These are phyloP conservation scores for Drosophila eohydei DNA, from an alignment of 2,888 invertebrate species.

Conservation along the genomic window DNA sequence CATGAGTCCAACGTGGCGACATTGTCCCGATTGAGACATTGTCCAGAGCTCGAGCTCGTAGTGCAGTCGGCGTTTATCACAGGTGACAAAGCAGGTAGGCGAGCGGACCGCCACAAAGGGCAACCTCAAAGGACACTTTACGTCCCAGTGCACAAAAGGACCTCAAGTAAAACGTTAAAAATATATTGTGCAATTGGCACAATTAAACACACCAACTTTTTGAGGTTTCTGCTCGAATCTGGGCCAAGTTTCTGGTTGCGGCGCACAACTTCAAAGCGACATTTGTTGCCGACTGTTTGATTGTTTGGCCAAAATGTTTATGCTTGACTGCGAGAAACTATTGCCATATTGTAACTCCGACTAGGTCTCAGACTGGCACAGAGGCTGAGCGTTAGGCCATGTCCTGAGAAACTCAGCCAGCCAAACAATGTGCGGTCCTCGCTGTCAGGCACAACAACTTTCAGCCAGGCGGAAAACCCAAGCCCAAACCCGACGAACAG, in stretches of 20 bases:
- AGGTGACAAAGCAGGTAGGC: constrained; percentile 59
- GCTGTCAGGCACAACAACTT: constrained; percentile 9
- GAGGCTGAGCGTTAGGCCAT: neutral
- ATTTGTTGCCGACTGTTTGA: constrained; percentile 74
- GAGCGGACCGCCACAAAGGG: constrained; percentile 28
- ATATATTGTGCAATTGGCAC: constrained; percentile 75
- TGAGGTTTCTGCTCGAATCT: constrained; percentile 59
- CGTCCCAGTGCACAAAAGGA: constrained; percentile 67
- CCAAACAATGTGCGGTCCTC: constrained; percentile 7
- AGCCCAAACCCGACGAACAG: neutral
- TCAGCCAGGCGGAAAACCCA: constrained; percentile 26
- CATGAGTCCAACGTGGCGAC: constrained; percentile 31
- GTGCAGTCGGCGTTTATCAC: constrained; percentile 44
- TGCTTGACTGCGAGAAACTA: constrained; percentile 69
- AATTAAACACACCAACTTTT: constrained; percentile 64
- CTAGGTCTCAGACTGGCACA: neutral
- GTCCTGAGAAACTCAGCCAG: constrained; percentile 24
- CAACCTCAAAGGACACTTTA: constrained; percentile 76
- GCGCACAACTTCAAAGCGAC: constrained; percentile 55
- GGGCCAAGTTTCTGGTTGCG: constrained; percentile 35
- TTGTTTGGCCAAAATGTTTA: constrained; percentile 79
- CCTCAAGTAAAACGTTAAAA: constrained; percentile 8
- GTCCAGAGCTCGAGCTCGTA: constrained; percentile 7
- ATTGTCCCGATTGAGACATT: constrained; percentile 64
- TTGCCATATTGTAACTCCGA: constrained; percentile 10